A percentile compares a stretch with the other conserved stretches of the same genome.
phyloP scores from a whole-genome alignment of 35 echinoderm and acorn worm species.

The Holothuria glaberrima region DNA sequence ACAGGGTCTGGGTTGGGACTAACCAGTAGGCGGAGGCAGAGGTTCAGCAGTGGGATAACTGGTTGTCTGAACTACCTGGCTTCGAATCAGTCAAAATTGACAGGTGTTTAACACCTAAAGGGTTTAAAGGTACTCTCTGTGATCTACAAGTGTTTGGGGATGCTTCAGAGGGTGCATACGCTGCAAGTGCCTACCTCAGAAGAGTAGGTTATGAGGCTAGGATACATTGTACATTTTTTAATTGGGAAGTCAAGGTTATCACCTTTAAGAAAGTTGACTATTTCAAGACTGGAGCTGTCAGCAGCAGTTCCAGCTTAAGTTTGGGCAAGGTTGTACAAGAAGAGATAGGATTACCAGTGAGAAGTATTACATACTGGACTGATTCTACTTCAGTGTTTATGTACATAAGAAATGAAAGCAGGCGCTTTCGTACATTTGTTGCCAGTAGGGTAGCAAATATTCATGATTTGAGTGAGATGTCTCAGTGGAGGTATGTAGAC shows the following conservation, averaged over 20 bases:
- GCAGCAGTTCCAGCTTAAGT: slow-evolving; percentile 63
- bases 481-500: slow-evolving; percentile 70
- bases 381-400: slow-evolving; percentile 68
- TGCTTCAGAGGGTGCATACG: slow-evolving; percentile 67
- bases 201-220: not conserved
- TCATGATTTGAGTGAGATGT: slow-evolving; percentile 24
- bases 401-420: slow-evolving; percentile 70
- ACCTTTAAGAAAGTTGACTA: slow-evolving; percentile 74
- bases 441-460: slow-evolving; percentile 76
- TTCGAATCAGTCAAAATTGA: slow-evolving; percentile 48
- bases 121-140: not conserved
- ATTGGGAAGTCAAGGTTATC: slow-evolving; percentile 73
- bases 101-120: slow-evolving; percentile 53
- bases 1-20: slow-evolving; percentile 41
- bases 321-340: slow-evolving; percentile 54
- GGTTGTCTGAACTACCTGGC: slow-evolving; percentile 41
- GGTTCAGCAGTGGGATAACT: slow-evolving; percentile 31
- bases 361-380: slow-evolving; percentile 62
- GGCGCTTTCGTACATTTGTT: slow-evolving; percentile 72
- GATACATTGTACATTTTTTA: slow-evolving; percentile 63
- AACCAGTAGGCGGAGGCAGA: slow-evolving; percentile 14
- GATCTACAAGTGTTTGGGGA: slow-evolving; percentile 71
- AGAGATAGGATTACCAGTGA: slow-evolving; percentile 55
- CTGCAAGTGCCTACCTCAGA: slow-evolving; percentile 61
- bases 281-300: slow-evolving; percentile 73